phyloP scores from a whole-genome alignment of 2,113 vertebrate species.

The Heterotilapia buettikoferi region DNA sequence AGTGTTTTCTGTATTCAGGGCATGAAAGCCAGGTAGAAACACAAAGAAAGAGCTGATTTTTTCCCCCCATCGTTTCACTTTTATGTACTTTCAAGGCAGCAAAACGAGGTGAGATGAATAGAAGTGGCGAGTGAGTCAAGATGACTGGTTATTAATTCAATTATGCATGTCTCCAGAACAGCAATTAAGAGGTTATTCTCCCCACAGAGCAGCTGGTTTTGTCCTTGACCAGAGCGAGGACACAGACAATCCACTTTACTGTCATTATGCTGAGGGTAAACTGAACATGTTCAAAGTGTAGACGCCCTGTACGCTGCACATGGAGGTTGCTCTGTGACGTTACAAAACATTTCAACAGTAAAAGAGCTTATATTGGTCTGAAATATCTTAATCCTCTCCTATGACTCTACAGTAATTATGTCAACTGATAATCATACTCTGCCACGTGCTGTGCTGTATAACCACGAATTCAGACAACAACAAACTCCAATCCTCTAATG shows the following conservation, averaged over 20 bases:
- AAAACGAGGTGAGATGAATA: not conserved
- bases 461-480: not conserved
- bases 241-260: not conserved
- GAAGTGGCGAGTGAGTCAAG: not conserved
- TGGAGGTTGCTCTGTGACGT: not conserved
- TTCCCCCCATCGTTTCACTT: accelerated
- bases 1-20: not conserved
- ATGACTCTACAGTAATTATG: not conserved
- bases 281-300: not conserved
- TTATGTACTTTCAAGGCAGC: not conserved
- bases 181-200: not conserved
- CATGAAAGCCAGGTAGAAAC: not conserved
- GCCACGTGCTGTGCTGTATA: not conserved
- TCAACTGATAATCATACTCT: not conserved
- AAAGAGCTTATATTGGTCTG: not conserved
- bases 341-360: not conserved
- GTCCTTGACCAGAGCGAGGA: not conserved
- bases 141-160: not conserved
- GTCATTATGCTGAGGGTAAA: not conserved
- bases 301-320: not conserved
- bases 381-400: not conserved
- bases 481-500: not conserved
- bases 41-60: not conserved
- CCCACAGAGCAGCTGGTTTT: conserved; percentile 1
- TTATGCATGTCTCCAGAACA: not conserved